Evolutionary conservation across 2,888 invertebrate species (phyloP), one percentile per base, ranked within the genome.

Genomic region (Anthrax anthrax): DNA sequence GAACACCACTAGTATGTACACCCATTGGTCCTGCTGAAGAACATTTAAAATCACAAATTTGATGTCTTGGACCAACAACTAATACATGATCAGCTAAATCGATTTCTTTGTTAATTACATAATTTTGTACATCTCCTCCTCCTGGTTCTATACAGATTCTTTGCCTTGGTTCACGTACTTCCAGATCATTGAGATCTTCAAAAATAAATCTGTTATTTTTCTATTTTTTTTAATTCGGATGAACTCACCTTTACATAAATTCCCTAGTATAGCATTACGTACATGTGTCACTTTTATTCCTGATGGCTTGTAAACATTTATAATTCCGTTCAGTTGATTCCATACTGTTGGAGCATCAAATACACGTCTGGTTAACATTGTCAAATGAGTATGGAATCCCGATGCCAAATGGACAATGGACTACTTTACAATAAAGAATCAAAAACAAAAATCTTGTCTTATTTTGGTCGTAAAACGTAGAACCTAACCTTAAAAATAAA

Each of bases 271-370:
- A 3, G 73, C 75, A 42, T 72, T 67, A 56, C 76, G 72, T 0
- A 82, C 68, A 57, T 70, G 71, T 18, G 59, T 59, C 1, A 76
- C 64, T 38, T 73, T 66, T 34, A 78, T 69, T 44, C 75, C 75
- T 1, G 79, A 62, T 14, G 88, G 86, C 64, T 91, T 91, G 56
- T 83, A 88, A 14, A 89, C 69, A 64, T 84, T 84, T 50, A 87
- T 69, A 9, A 89, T 59, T 23, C 90, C 89, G 65, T 81, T 82
- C 44, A 91, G 61, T 27, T 71, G 61, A 55, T 74, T 79, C 69
- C 77, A 87, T 4, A 81, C 76, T 37, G 69, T 58, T 36, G 70
- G 70, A 4, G 83, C 80, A 57, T 32, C 29, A 2, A 12, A 32
- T 12, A 32, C 12, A 32, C n/a, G n/a, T n/a, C n/a, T n/a, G n/a